These are phyloP conservation scores for Pampusana beccarii DNA, from an alignment of 2,113 vertebrate species.

Conservation along the genomic window DNA sequence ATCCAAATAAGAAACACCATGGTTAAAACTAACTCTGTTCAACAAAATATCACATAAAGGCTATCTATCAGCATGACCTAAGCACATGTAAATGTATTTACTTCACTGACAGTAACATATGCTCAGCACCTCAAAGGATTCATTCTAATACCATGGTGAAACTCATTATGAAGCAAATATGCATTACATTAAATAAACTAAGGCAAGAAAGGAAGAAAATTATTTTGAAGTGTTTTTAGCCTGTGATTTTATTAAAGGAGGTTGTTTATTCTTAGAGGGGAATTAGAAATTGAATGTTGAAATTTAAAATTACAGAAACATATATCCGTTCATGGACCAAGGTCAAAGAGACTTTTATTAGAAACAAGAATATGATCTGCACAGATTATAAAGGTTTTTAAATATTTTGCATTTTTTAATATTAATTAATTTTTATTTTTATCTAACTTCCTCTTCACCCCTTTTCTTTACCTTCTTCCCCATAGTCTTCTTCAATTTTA, in stretches of 20 bases:
- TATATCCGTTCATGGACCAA: background rate
- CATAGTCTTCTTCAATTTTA: background rate
- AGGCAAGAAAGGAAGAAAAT: background rate
- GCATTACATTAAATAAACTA: slow-evolving; percentile 11
- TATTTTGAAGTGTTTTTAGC: background rate
- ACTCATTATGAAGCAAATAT: slow-evolving; percentile 5
- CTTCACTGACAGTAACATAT: background rate
- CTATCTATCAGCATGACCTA: background rate
- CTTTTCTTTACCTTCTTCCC: background rate
- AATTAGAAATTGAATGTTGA: background rate
- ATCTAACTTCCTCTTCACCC: background rate
- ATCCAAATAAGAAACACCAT: background rate
- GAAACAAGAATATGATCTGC: background rate
- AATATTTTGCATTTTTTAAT: background rate
- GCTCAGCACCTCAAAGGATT: slow-evolving; percentile 9
- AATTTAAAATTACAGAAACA: background rate
- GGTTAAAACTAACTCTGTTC: background rate
- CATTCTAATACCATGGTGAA: background rate
- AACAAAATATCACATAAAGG: background rate
- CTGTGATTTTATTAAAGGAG: background rate
- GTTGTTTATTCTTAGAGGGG: background rate
- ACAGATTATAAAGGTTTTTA: background rate
- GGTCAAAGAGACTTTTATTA: background rate
- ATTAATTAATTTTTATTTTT: background rate
- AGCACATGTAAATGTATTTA: slow-evolving; percentile 16